Base-by-base conservation (phyloP, 2,797 vertebrate species). In the Hemibagrus guttatus region DNA sequence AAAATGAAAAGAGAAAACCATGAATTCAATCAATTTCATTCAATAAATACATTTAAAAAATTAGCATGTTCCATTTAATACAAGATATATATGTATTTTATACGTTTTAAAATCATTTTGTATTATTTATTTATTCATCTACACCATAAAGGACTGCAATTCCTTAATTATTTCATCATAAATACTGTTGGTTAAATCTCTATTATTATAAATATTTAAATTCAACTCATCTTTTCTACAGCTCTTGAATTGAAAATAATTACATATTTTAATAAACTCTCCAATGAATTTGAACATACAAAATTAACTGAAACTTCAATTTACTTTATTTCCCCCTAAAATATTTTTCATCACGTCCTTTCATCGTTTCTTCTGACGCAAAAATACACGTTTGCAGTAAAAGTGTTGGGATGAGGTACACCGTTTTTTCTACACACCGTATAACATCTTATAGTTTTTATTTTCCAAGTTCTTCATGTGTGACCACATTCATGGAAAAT, bases 171-270 rank as follows among this genome's bases (percentile, higher is more conserved):
- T 63, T 46, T 63, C 7, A 63, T 46, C 42, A 42, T 19, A 81
- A 63, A 59, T 79, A 26, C 13, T 59, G 54, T 79, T 26, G 23
- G 31, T 39, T 39, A 23, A 46, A 64, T 49, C 59, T 81, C 26
- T 80, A 42, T 63, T 61, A 23, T 80, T 63, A 81, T 81, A 64
- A 63, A 64, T 81, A 64, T 61, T n/a, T 63, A 63, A 42, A 80
- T 21, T 35, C n/a, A 31, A 21, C 75, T 21, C 23, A 39, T 79
- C 11, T 76, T 8, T 75, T 52, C 28, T 31, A 31, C 52, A 39
- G 56, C 35, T 35, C 52, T 56, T 35, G 17, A 58, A 78, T 3
- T 31, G 54, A 35, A 79, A 58, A 35, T 58, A 39, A 12, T 35
- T 35, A 0, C 11, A 76, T 54, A 78, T 26, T 23, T 79, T 39